A percentile compares a stretch with the other conserved stretches of the same genome.
Evolutionary conservation across 2,113 vertebrate species (phyloP).

Genomic region (Oreochromis tanganicae): DNA sequence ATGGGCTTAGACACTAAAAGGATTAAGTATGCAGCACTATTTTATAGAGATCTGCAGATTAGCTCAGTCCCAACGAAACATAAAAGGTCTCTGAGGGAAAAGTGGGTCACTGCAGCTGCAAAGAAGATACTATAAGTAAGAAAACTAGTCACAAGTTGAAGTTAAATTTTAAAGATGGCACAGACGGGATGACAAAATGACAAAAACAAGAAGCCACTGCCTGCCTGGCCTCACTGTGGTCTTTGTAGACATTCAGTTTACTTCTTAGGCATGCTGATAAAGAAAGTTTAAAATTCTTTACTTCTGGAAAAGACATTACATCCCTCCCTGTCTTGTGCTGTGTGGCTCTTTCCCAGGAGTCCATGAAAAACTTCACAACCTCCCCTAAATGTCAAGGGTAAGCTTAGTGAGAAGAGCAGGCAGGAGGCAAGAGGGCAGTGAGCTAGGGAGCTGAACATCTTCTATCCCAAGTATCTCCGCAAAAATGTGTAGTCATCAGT

Average conservation of each 20-base stretch:
- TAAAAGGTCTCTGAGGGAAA: neutral
- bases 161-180: neutral
- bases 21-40: neutral
- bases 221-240: neutral
- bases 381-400: constrained; percentile 46
- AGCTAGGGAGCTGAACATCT: neutral
- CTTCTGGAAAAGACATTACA: constrained; percentile 50
- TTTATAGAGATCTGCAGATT: neutral
- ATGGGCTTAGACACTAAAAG: neutral
- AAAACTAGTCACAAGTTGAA: neutral
- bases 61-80: neutral
- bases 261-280: neutral
- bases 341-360: constrained; percentile 29
- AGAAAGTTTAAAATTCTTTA: constrained; percentile 24
- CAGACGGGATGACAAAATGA: neutral
- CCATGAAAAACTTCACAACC: constrained; percentile 39
- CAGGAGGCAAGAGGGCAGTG: neutral
- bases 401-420: constrained; percentile 31
- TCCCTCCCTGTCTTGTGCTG: constrained; percentile 8
- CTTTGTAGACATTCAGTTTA: neutral
- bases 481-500: neutral
- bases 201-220: neutral
- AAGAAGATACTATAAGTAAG: neutral
- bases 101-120: constrained; percentile 17
- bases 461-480: neutral